These are phyloP conservation scores for Todiramphus saurophagus DNA, from an alignment of 2,113 vertebrate species.

Conservation along the genomic window DNA sequence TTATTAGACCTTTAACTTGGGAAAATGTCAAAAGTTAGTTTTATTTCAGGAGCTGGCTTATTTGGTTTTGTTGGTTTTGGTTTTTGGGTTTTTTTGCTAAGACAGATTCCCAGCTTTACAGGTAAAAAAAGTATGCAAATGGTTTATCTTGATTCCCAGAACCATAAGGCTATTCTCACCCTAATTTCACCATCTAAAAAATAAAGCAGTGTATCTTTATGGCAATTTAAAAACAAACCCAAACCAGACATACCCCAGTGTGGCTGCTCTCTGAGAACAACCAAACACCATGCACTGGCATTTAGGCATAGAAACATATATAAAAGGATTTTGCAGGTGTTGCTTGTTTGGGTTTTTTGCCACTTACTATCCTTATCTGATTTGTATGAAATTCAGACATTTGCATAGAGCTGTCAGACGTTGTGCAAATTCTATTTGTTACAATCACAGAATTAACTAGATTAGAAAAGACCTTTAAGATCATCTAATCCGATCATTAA, in stretches of 20 bases:
- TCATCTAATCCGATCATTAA: too few species aligned
- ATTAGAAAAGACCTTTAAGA: too few species aligned
- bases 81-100: not conserved
- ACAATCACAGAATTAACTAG: not conserved
- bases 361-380: not conserved
- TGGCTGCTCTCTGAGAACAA: not conserved
- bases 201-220: not conserved
- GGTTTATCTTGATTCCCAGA: not conserved
- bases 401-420: not conserved
- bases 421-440: not conserved
- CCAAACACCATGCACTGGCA: not conserved
- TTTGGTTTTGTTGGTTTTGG: not conserved
- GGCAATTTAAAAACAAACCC: not conserved
- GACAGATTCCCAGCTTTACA: not conserved
- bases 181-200: not conserved
- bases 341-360: rapidly evolving
- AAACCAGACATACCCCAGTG: not conserved
- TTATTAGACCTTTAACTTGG: not conserved
- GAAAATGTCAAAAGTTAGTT: not conserved
- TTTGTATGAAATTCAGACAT: not conserved
- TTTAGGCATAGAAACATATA: not conserved
- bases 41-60: not conserved
- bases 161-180: not conserved
- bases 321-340: rapidly evolving
- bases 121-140: not conserved